Conservation (phyloP, 2,113 vertebrate species). For the Phalacrocorax brasilianus region DNA sequence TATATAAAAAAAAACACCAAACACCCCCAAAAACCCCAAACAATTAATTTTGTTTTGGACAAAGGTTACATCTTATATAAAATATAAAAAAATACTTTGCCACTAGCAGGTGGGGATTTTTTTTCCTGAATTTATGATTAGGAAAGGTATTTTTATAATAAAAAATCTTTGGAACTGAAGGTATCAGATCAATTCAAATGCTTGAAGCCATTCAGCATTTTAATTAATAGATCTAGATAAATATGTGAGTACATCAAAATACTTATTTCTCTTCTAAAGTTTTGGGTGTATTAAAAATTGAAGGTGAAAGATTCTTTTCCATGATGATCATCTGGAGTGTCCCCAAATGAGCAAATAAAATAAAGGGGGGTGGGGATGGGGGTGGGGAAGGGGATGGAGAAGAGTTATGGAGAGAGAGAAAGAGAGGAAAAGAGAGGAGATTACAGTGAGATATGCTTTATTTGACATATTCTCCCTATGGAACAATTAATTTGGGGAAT, state of each 20-base stretch:
- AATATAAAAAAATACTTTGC: neutral
- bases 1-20: neutral
- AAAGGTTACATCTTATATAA: neutral
- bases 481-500: constrained; percentile 74
- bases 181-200: neutral
- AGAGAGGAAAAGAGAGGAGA: neutral
- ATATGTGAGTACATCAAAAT: constrained; percentile 34
- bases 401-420: neutral
- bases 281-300: constrained; percentile 10
- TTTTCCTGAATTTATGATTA: neutral
- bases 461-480: constrained; percentile 65
- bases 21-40: neutral
- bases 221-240: constrained; percentile 52
- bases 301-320: constrained; percentile 16
- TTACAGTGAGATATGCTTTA: constrained; percentile 51
- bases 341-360: neutral
- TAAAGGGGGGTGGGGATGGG: too few species aligned
- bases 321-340: constrained; percentile 11
- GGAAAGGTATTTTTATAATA: neutral
- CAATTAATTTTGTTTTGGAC: neutral
- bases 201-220: neutral
- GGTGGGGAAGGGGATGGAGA: fast-evolving
- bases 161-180: neutral
- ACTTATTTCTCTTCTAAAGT: constrained; percentile 26
- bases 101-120: neutral